Conservation (phyloP, 2,113 vertebrate genomes). For the Seriola quinqueradiata region DNA sequence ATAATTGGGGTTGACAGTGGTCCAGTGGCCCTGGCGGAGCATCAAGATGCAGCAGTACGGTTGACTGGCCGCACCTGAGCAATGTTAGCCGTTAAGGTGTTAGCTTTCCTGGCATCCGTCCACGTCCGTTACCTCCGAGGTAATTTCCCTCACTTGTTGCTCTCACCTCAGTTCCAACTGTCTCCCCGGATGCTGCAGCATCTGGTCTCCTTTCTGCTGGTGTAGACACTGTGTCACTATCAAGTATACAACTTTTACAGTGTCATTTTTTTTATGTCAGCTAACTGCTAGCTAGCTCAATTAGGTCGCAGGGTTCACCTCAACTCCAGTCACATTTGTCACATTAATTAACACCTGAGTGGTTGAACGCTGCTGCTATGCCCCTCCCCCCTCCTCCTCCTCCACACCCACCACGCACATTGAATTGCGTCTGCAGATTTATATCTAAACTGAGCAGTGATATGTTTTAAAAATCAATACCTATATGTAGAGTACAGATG, state of each 20-base stretch:
- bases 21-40: neutral
- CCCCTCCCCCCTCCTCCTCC: neutral
- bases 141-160: neutral
- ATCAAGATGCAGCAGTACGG: neutral
- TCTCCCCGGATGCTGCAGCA: neutral
- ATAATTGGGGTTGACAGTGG: neutral
- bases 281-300: neutral
- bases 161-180: neutral
- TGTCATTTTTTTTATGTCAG: neutral
- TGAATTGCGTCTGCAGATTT: neutral
- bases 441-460: too few species aligned
- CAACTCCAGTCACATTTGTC: neutral
- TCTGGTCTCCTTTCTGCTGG: fast-evolving
- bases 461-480: too few species aligned
- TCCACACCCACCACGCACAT: neutral
- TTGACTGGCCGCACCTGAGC: neutral
- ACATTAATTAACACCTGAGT: neutral
- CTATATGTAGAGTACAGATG: too few species aligned
- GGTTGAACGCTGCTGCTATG: neutral
- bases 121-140: neutral
- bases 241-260: neutral
- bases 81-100: neutral
- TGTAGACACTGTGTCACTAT: neutral
- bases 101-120: neutral
- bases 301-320: neutral